Percentiles rank a stretch among this genome's conserved stretches.
These are phyloP conservation scores for Pristionchus exspectatus DNA, from an alignment of 2,888 invertebrate genomes.

Conservation along the genomic window DNA sequence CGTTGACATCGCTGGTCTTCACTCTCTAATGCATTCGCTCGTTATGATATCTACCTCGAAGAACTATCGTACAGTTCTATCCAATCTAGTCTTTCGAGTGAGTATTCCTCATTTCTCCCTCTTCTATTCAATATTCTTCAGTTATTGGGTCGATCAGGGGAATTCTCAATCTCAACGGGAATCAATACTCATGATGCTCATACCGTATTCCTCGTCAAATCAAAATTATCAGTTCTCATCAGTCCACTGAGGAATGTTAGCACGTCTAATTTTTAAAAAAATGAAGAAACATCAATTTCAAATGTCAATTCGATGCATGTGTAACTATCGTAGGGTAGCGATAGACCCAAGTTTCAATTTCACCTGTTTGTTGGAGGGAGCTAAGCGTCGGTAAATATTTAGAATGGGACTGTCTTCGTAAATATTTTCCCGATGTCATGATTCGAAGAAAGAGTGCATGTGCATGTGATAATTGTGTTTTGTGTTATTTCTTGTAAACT, in stretches of 20 bases:
- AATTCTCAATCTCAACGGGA: background rate
- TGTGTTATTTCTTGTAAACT: background rate
- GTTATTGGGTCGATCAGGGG: background rate
- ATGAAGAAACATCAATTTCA: background rate
- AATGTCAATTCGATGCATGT: background rate
- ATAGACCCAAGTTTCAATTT: background rate
- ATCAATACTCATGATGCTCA: background rate
- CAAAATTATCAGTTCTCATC: background rate
- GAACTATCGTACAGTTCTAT: background rate
- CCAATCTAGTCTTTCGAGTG: background rate
- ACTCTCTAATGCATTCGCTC: background rate
- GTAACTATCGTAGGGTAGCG: background rate
- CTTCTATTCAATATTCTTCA: background rate
- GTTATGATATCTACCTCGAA: conserved; percentile 24
- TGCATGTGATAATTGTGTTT: background rate
- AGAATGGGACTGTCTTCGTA: background rate
- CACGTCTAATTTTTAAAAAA: background rate
- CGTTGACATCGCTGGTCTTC: conserved; percentile 7
- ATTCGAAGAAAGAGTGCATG: background rate
- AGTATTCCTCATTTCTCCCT: background rate
- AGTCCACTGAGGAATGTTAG: background rate
- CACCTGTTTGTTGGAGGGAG: background rate
- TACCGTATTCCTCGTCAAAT: background rate
- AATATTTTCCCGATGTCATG: background rate
- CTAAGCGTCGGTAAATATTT: background rate